Conservation (phyloP, 2,888 invertebrate species). For the Octonoba sinensis region DNA sequence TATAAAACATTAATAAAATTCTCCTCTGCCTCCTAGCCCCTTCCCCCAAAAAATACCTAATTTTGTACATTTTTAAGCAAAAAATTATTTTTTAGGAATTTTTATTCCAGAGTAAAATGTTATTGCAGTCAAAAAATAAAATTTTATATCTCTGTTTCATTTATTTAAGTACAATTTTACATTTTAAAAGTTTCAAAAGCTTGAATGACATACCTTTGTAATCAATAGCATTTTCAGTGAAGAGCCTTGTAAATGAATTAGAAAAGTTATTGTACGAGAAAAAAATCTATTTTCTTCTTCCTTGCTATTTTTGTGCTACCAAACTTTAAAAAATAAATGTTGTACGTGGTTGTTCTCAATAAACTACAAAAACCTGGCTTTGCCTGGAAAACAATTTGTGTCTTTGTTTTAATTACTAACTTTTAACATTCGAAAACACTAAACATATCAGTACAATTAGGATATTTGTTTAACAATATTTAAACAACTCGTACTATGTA, state of each 20-base stretch:
- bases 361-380: constrained; percentile 42
- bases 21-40: no score
- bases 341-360: constrained; percentile 63
- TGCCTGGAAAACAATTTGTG: constrained; percentile 5
- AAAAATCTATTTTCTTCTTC: constrained; percentile 56
- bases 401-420: neutral
- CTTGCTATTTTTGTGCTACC: constrained; percentile 63
- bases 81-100: no score
- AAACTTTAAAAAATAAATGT: constrained; percentile 53
- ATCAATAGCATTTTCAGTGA: no score
- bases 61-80: no score
- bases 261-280: neutral
- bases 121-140: no score
- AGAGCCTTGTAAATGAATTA: neutral
- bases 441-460: no score
- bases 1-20: no score
- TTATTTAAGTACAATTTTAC: neutral
- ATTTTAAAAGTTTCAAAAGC: neutral
- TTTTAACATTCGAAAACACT: no score
- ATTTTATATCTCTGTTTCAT: neutral
- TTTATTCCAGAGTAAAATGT: no score
- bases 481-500: no score
- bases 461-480: no score
- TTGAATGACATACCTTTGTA: neutral
- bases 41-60: no score